phyloP scores from a whole-genome alignment of 2,113 vertebrate genomes.

The Lutjanus erythropterus region DNA sequence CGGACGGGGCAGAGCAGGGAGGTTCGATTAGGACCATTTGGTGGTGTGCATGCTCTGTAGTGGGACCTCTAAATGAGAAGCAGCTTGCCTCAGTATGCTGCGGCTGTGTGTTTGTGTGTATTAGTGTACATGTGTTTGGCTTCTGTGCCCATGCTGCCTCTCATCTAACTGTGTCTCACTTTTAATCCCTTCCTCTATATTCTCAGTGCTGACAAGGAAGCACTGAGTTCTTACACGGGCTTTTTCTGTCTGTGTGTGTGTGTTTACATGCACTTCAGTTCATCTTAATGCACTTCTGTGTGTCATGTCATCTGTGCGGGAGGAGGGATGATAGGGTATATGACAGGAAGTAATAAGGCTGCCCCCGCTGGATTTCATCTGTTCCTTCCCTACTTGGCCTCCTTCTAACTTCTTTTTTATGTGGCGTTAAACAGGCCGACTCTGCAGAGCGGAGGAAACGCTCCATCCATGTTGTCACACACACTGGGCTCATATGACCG shows the following conservation, averaged over 20 bases:
- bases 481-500: slow-evolving; percentile 28
- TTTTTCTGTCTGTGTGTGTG: slow-evolving; percentile 1
- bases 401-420: slow-evolving; percentile 80
- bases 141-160: slow-evolving; percentile 34
- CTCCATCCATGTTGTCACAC: slow-evolving; percentile 44
- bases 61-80: slow-evolving; percentile 88
- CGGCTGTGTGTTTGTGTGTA: slow-evolving; percentile 43
- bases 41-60: slow-evolving; percentile 55
- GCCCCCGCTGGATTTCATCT: slow-evolving; percentile 78
- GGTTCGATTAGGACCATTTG: slow-evolving; percentile 65
- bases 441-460: slow-evolving; percentile 43
- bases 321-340: slow-evolving; percentile 11
- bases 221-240: background rate
- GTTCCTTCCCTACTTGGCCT: slow-evolving; percentile 45
- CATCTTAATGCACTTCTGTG: slow-evolving; percentile 7
- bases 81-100: slow-evolving; percentile 73
- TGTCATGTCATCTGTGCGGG: background rate
- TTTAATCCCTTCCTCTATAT: slow-evolving; percentile 22
- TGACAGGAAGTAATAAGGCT: slow-evolving; percentile 84
- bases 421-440: slow-evolving; percentile 83
- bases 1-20: slow-evolving; percentile 57
- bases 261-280: background rate
- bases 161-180: slow-evolving; percentile 16
- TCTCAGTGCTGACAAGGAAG: slow-evolving; percentile 16
- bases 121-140: slow-evolving; percentile 50